These are phyloP conservation scores for Typhlomys cinereus DNA, from an alignment of 2,113 vertebrate species.

Conservation along the genomic window DNA sequence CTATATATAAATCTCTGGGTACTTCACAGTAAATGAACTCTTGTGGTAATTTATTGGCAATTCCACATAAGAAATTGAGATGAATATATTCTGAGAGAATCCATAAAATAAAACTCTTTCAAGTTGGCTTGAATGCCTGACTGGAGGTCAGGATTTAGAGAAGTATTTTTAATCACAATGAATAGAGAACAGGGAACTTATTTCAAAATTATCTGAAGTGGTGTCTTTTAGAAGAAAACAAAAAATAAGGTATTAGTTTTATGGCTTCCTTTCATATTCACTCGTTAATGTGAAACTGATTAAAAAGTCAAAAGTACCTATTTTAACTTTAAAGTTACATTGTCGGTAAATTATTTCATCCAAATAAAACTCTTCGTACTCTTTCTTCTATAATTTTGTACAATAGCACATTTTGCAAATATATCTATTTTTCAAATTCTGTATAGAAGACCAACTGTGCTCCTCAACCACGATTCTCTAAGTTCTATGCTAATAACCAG, in stretches of 20 bases:
- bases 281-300: slow-evolving; percentile 16
- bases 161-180: background rate
- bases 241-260: background rate
- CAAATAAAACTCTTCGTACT: background rate
- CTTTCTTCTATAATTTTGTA: background rate
- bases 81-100: background rate
- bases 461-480: background rate
- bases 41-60: background rate
- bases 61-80: background rate
- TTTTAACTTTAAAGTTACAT: background rate
- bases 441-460: background rate
- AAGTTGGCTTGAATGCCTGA: background rate
- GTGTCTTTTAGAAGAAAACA: slow-evolving; percentile 20
- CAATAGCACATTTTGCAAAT: background rate
- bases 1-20: background rate
- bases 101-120: background rate
- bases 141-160: background rate
- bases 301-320: background rate
- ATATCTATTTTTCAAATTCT: background rate
- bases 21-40: background rate
- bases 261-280: slow-evolving; percentile 10
- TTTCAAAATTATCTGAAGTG: background rate
- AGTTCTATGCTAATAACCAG: background rate
- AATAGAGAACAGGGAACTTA: background rate
- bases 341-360: background rate